Evolutionary conservation across 2,113 vertebrate genomes (phyloP), one percentile per base, ranked within the genome.

Genomic region (Laterallus jamaicensis): DNA sequence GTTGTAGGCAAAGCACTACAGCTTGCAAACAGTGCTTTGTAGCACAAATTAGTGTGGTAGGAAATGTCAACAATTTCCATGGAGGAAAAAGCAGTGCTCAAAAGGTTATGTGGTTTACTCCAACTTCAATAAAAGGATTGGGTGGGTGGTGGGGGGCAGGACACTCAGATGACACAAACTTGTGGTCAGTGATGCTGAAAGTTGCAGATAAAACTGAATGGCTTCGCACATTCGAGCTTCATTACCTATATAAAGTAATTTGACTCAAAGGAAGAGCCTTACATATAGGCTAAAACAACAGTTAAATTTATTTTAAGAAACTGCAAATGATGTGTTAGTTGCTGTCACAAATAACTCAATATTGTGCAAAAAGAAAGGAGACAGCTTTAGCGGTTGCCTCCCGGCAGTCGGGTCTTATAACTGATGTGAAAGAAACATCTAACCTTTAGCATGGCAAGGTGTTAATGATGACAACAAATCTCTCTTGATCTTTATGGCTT

Each of bases 391-490:
- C 37, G 10, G 37, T 42, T 75, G 25, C 29, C 26, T 85, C 19
- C n/a, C 63, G 31, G 37, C 37, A 75, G 44, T 7, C 50, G 31
- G 37, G 24, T 79, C 25, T 69, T 83, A 32, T 7, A 79, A 78
- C 70, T 44, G 29, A 79, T 54, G 39, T 47, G 78, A 93, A 86
- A 80, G 47, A 91, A 85, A 71, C 11, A 64, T 7, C 62, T 56
- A 88, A 88, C 29, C 52, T 90, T 60, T 28, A 75, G 13, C n/a
- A 74, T 55, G 71, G 79, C 32, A 12, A 88, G 35, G 50, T 50
- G 49, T 71, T 91, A 87, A 91, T 85, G 75, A 93, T 56, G 21
- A 63, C 87, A 85, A 73, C 44, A 95, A 92, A 94, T 92, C 75
- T 90, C 75, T 80, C 58, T 82, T 85, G 66, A 79, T 93, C 58